These are phyloP conservation scores for Indicator maculatus DNA, from an alignment of 2,113 vertebrate genomes.

Conservation along the genomic window DNA sequence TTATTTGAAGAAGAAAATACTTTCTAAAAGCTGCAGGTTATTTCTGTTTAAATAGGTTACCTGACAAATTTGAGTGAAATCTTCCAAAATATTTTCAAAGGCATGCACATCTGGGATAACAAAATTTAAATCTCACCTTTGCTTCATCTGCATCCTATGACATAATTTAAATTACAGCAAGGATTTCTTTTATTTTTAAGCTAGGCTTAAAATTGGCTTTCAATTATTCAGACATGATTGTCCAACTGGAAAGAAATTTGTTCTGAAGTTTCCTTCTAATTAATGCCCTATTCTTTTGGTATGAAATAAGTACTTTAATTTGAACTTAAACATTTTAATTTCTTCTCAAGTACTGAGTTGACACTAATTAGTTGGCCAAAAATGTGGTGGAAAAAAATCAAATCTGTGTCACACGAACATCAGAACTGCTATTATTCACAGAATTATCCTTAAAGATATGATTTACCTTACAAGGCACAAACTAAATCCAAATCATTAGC, in stretches of 20 bases:
- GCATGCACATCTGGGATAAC: not conserved
- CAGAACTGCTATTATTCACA: not conserved
- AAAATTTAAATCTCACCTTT: not conserved
- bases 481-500: not conserved
- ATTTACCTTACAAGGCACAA: not conserved
- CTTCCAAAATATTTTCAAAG: not conserved
- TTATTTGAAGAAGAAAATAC: not conserved
- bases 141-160: not conserved
- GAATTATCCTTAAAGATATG: not conserved
- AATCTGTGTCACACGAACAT: not conserved
- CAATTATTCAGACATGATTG: not conserved
- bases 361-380: not conserved
- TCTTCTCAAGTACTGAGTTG: not conserved
- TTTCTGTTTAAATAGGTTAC: not conserved
- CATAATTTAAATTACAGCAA: not conserved
- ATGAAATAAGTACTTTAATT: not conserved
- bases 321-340: not conserved
- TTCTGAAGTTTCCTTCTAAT: constrained; percentile 33
- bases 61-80: not conserved
- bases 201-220: not conserved
- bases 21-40: not conserved
- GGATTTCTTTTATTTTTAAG: not conserved
- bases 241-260: not conserved
- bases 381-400: not conserved
- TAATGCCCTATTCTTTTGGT: not conserved